Evolutionary conservation across 2,797 vertebrate species (phyloP), one percentile per base, ranked within the genome.

Genomic region (Argya squamiceps): DNA sequence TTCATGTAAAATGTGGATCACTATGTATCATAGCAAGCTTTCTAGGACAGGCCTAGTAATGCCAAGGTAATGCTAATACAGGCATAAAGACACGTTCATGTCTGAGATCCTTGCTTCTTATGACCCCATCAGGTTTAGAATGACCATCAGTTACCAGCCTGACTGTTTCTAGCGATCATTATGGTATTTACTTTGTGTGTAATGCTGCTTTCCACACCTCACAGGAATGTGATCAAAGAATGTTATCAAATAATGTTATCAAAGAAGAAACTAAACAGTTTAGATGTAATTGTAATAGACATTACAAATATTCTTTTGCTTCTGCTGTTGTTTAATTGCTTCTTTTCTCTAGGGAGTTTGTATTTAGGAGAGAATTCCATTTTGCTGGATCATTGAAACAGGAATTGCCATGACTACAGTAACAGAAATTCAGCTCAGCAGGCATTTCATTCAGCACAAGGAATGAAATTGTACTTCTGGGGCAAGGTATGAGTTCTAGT

Each of bases 351-450:
- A 78, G 46, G 47, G 64, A 47, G 34, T 86, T 52, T 49, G 19
- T 65, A 80, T 91, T 92, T 94, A 47, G 64, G 36, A 91, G 36
- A 79, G 32, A 50, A 93, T 92, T 95, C 85, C 49, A 84, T 53
- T 91, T 88, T 87, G 43, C 62, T 86, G 63, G 19, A 90, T 93
- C 58, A 60, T 6, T 70, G 65, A 85, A 77, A 62, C 59, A 41
- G 41, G 56, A 92, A 96, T 94, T 94, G 76, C 47, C 75, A 96
- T 91, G 82, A 47, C 37, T 71, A 88, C 44, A 47, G 30, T 55
- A 78, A 83, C 20, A 87, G 59, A 84, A 94, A 95, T 47, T 82
- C 88, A 95, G 78, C 81, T 56, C 56, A 86, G 65, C 5, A 46
- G 75, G 43, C 56, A 82, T 62, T 87, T 89, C 29, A 74, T 83